Conservation (phyloP, 2,888 invertebrate genomes). For the Ophonus ardosiacus region DNA sequence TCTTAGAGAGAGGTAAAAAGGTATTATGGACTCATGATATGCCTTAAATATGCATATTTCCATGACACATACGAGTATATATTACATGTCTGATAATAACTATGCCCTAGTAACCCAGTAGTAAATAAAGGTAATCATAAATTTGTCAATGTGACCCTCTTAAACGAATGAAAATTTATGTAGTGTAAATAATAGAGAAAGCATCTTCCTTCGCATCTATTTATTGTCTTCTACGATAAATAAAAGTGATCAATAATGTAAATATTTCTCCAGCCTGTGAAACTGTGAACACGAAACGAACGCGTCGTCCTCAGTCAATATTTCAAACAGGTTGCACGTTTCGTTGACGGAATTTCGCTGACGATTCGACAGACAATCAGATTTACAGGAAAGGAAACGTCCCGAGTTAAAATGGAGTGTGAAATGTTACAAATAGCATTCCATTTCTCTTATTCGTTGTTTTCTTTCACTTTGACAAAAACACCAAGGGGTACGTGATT, state of each 20-base stretch:
- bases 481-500: not conserved
- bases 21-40: too few relatives aligned
- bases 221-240: not conserved
- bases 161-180: not conserved
- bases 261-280: not conserved
- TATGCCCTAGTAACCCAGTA: not conserved
- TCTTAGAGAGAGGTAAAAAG: too few relatives aligned
- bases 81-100: too few relatives aligned
- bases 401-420: slow-evolving; percentile 34
- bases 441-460: slow-evolving; percentile 6
- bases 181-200: not conserved
- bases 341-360: slow-evolving; percentile 2
- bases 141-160: not conserved
- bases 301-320: not conserved
- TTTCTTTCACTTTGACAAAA: slow-evolving; percentile 3
- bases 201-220: not conserved
- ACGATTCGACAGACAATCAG: slow-evolving; percentile 22
- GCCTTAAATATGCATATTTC: too few relatives aligned
- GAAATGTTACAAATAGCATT: slow-evolving; percentile 11
- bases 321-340: slow-evolving; percentile 15
- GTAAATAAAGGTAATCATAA: not conserved
- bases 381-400: slow-evolving; percentile 19
- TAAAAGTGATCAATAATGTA: not conserved
- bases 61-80: too few relatives aligned
- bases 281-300: not conserved